Evolutionary conservation across 2,888 invertebrate species (phyloP).

Genomic region (Drosophila mercatorum): DNA sequence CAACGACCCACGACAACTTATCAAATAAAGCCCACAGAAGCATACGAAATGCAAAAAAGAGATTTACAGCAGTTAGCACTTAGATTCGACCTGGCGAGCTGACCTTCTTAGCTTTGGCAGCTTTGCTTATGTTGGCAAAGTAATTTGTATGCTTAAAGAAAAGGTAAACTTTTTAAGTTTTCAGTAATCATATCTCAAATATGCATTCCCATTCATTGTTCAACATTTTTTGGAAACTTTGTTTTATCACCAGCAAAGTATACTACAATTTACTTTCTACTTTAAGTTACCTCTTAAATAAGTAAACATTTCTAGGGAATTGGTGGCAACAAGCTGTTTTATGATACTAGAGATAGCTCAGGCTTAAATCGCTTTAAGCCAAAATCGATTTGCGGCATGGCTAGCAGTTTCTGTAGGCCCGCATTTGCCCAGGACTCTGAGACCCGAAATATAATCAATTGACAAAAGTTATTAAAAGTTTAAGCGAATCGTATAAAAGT

Average conservation of each 20-base stretch:
- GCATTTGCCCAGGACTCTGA: slow-evolving; percentile 15
- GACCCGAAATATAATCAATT: slow-evolving; percentile 62
- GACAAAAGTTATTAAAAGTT: slow-evolving; percentile 79
- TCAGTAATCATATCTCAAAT: not conserved
- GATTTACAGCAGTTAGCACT: not conserved
- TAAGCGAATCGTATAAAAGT: slow-evolving; percentile 64
- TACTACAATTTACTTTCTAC: not conserved
- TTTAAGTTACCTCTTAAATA: not conserved
- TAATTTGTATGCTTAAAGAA: not conserved
- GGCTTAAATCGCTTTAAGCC: slow-evolving; percentile 45
- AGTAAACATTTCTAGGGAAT: not conserved
- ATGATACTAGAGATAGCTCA: not conserved
- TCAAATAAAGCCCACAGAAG: not conserved
- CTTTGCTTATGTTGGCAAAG: not conserved
- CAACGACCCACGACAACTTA: slow-evolving; percentile 3
- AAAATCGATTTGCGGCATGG: slow-evolving; percentile 52
- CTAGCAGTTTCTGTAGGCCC: slow-evolving; percentile 26
- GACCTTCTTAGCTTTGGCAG: too few relatives aligned
- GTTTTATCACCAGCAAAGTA: not conserved
- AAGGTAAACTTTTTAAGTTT: slow-evolving; percentile 1
- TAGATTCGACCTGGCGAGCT: slow-evolving; percentile 1
- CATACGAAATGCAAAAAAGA: slow-evolving; percentile 7
- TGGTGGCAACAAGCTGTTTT: not conserved
- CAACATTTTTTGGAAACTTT: not conserved
- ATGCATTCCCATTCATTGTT: too few relatives aligned